Evolutionary conservation across 2,113 vertebrate species (phyloP).

Genomic region (Rhineura floridana): DNA sequence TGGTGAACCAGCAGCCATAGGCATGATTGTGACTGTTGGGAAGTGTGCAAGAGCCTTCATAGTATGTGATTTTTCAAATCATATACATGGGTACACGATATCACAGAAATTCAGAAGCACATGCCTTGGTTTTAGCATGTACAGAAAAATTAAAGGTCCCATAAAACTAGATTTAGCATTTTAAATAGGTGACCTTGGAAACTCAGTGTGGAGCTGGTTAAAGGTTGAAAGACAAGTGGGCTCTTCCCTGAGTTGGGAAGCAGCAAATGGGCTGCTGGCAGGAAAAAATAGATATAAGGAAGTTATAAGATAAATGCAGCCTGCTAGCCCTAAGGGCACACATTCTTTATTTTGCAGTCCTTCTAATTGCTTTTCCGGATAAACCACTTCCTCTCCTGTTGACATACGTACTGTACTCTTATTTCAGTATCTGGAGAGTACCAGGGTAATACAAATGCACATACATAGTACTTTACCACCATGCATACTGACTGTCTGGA

Average conservation of each 20-base stretch:
- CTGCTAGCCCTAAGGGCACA: conserved; percentile 40
- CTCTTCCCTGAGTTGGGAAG: conserved; percentile 45
- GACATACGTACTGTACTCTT: conserved; percentile 38
- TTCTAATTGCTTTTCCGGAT: conserved; percentile 60
- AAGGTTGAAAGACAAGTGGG: conserved; percentile 30
- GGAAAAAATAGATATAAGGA: conserved; percentile 65
- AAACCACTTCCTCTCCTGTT: conserved; percentile 60
- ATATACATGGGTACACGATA: not conserved
- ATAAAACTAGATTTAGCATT: not conserved
- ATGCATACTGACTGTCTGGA: not conserved
- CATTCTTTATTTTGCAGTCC: conserved; percentile 65
- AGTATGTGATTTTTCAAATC: not conserved
- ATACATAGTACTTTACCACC: conserved; percentile 11
- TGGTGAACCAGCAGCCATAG: not conserved
- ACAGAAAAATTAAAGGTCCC: not conserved
- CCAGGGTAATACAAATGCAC: conserved; percentile 10
- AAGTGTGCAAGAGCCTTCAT: not conserved
- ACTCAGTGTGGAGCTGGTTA: conserved; percentile 27
- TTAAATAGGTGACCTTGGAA: not conserved
- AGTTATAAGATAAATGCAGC: conserved; percentile 59
- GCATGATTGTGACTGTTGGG: no score
- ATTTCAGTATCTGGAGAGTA: conserved; percentile 39
- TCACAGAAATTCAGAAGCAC: not conserved
- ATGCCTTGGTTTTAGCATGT: not conserved
- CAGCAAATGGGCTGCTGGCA: conserved; percentile 50